A percentile compares a stretch with the other conserved stretches of the same genome.
phyloP scores from a whole-genome alignment of 2,888 invertebrate species.

The Hypomecis punctinalis region DNA sequence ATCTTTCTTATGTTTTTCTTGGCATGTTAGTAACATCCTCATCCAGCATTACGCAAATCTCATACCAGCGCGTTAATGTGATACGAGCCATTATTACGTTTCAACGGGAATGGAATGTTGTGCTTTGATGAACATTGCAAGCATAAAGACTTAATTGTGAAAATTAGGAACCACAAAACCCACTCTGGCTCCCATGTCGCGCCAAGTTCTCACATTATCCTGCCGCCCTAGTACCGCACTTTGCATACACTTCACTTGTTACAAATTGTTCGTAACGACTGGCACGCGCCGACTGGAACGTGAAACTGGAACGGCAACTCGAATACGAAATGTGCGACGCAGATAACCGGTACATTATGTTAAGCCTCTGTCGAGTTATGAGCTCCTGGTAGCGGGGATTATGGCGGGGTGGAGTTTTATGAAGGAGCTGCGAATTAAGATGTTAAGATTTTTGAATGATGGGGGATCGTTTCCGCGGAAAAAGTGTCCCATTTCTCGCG shows the following conservation, averaged over 20 bases:
- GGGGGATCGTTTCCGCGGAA: conserved; percentile 1
- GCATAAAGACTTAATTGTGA: conserved; percentile 22
- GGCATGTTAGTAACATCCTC: background rate
- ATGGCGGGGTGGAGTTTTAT: conserved; percentile 43
- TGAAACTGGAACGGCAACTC: conserved; percentile 44
- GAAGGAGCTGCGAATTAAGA: conserved; percentile 21
- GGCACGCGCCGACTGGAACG: conserved; percentile 67
- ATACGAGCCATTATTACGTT: conserved; percentile 3
- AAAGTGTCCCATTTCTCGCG: conserved; percentile 7
- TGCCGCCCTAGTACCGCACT: conserved; percentile 55
- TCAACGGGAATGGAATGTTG: background rate
- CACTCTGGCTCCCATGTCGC: conserved; percentile 20
- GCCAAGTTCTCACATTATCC: conserved; percentile 49
- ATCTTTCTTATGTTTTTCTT: too few species aligned
- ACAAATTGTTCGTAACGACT: conserved; percentile 72
- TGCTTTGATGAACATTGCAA: conserved; percentile 18
- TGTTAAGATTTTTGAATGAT: conserved; percentile 19
- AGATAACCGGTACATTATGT: conserved; percentile 70
- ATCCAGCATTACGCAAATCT: background rate
- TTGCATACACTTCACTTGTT: conserved; percentile 66
- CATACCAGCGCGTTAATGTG: background rate
- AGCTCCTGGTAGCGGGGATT: conserved; percentile 61
- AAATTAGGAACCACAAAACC: conserved; percentile 26
- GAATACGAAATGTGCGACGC: conserved; percentile 52
- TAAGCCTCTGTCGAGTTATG: conserved; percentile 65